phyloP scores from a whole-genome alignment of 2,888 invertebrate genomes.

The Heliconius cydno region DNA sequence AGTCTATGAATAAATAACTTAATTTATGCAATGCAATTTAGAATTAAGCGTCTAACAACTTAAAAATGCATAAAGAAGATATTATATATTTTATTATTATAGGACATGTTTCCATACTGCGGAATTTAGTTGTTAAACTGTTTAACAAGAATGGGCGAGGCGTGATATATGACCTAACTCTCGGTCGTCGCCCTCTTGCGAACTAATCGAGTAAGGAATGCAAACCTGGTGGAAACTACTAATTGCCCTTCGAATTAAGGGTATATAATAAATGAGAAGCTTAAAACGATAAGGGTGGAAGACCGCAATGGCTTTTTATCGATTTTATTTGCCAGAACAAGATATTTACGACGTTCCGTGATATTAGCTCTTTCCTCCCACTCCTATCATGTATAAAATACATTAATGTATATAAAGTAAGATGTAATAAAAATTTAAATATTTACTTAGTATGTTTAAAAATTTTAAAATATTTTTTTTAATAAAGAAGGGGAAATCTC shows the following conservation, averaged over 20 bases:
- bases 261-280: neutral
- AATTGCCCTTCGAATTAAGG: neutral
- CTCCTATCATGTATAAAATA: neutral
- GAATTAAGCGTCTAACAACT: neutral
- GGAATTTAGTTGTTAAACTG: neutral
- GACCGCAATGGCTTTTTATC: neutral
- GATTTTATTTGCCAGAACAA: neutral
- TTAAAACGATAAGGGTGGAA: neutral
- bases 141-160: constrained; percentile 10
- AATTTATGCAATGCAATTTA: neutral
- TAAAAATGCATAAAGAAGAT: neutral
- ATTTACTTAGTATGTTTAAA: neutral
- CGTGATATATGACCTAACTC: constrained; percentile 1
- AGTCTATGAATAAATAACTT: too few species aligned
- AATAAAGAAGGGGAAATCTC: neutral
- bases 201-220: neutral
- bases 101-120: constrained; percentile 1
- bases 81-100: neutral
- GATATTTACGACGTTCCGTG: neutral
- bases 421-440: neutral
- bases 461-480: neutral
- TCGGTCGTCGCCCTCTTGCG: neutral
- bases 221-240: neutral
- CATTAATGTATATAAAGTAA: neutral
- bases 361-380: neutral